A percentile compares a stretch with the other conserved stretches of the same genome.
These are phyloP conservation scores for Rousettus madagascariensis DNA, from an alignment of 2,797 vertebrate species.

Conservation along the genomic window DNA sequence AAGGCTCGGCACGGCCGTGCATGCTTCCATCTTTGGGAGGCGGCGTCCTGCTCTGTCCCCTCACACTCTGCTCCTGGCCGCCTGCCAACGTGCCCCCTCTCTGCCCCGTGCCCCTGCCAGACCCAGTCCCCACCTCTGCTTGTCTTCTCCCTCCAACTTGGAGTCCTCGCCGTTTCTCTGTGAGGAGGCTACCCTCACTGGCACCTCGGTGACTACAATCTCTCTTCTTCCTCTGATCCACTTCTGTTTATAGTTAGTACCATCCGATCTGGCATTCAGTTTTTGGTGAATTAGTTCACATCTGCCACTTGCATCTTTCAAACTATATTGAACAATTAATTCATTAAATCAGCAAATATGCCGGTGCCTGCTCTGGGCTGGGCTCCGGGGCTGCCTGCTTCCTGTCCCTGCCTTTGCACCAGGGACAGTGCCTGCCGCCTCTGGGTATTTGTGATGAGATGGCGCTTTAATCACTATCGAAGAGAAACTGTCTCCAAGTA, in stretches of 20 bases:
- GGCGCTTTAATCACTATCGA: background rate
- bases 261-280: background rate
- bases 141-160: background rate
- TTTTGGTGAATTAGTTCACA: constrained; percentile 43
- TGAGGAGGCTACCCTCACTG: background rate
- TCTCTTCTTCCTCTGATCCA: background rate
- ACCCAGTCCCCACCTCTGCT: background rate
- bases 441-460: background rate
- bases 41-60: background rate
- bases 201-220: background rate
- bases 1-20: background rate
- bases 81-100: background rate
- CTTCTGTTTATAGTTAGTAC: background rate
- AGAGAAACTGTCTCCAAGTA: background rate
- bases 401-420: background rate
- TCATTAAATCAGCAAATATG: background rate
- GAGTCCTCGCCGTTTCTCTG: background rate
- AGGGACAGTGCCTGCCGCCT: background rate
- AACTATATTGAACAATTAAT: background rate
- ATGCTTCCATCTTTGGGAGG: background rate
- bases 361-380: background rate
- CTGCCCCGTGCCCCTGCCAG: background rate
- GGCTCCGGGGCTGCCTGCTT: background rate
- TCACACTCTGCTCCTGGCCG: background rate
- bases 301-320: constrained; percentile 40